Conservation (phyloP, 2,113 vertebrate genomes). For the Peromyscus maniculatus region DNA sequence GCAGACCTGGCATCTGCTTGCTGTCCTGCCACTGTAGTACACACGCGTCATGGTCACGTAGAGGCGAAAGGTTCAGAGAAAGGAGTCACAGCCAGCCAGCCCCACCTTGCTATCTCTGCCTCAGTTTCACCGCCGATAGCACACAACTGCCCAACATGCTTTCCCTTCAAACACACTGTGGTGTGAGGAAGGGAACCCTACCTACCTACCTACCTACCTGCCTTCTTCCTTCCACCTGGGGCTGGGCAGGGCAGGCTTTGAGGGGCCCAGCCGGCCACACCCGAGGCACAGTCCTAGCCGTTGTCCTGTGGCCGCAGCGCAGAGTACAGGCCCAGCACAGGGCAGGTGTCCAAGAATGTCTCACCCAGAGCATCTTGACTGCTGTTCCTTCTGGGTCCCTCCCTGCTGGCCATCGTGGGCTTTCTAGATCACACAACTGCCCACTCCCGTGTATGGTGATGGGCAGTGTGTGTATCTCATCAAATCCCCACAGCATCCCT, state of each 20-base stretch:
- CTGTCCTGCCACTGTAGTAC: slow-evolving; percentile 19
- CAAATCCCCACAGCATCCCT: background rate
- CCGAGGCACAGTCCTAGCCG: fast-evolving
- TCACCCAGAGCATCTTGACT: background rate
- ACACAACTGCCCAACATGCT: background rate
- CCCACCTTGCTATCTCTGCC: background rate
- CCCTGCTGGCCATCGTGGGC: background rate
- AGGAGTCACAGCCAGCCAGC: too few species aligned
- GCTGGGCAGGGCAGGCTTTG: background rate
- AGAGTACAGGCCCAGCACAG: background rate
- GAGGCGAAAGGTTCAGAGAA: background rate
- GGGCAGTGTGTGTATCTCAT: background rate
- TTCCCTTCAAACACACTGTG: background rate
- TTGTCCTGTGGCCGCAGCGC: fast-evolving
- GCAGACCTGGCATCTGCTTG: slow-evolving; percentile 21
- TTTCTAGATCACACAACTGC: background rate
- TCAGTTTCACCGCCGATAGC: background rate
- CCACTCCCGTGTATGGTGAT: fast-evolving
- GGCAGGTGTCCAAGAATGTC: background rate
- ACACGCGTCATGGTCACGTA: background rate
- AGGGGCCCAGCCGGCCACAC: background rate
- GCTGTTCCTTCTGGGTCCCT: background rate
- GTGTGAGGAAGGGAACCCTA: background rate
- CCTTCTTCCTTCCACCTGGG: too few species aligned
- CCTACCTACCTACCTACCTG: background rate